Percentiles rank a stretch among this genome's conserved stretches.
phyloP scores from a whole-genome alignment of 1,140 invertebrate genomes.

The Bombus huntii region DNA sequence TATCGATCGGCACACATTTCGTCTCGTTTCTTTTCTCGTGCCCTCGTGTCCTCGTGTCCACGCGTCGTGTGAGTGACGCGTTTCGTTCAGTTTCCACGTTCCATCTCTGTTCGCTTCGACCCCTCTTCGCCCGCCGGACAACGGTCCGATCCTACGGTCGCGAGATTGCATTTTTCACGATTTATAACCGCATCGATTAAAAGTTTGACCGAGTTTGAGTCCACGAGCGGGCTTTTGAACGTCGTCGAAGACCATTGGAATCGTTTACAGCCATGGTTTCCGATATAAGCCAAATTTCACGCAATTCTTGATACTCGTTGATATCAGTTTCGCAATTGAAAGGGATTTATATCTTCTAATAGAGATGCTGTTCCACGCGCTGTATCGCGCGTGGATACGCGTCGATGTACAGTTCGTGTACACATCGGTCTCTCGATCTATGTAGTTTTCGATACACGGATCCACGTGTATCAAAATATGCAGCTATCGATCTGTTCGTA shows the following conservation, averaged over 20 bases:
- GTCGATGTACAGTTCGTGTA: too few species aligned
- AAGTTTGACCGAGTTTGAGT: not conserved
- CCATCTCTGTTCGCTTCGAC: not conserved
- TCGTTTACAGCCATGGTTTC: too few species aligned
- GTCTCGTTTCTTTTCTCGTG: slow-evolving; percentile 4
- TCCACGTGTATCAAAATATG: too few species aligned
- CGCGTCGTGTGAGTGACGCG: not conserved
- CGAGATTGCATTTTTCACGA: slow-evolving; percentile 45
- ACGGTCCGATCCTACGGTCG: not conserved
- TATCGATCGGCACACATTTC: slow-evolving; percentile 49
- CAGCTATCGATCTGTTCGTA: too few species aligned
- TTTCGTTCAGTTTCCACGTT: not conserved
- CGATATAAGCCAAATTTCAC: too few species aligned
- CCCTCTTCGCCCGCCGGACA: not conserved
- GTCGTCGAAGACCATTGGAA: not conserved
- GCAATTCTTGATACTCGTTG: too few species aligned
- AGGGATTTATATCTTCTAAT: too few species aligned
- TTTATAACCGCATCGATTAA: slow-evolving; percentile 18
- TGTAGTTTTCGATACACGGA: too few species aligned
- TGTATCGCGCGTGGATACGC: too few species aligned
- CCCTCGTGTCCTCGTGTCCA: not conserved
- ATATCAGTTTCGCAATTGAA: too few species aligned
- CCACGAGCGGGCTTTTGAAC: not conserved
- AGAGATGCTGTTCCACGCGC: too few species aligned
- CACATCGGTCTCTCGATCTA: too few species aligned